These are phyloP conservation scores for Poeciliopsis prolifica DNA, from an alignment of 2,113 vertebrate species.

Conservation along the genomic window DNA sequence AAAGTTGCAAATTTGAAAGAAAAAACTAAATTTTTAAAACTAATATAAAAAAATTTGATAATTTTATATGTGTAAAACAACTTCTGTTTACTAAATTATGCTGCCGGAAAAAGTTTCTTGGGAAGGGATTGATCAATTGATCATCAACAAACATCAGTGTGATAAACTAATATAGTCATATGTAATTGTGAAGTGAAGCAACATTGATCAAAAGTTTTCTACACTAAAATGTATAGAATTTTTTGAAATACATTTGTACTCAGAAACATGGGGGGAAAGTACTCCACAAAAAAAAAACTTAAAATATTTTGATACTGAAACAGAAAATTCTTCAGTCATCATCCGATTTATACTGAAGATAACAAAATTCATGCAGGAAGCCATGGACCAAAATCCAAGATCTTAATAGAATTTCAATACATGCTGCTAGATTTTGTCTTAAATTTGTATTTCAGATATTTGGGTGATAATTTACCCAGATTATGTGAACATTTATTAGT, in stretches of 20 bases:
- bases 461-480: neutral
- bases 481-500: neutral
- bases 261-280: too few relatives aligned
- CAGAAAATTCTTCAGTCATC: too few relatives aligned
- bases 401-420: neutral
- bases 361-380: neutral
- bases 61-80: neutral
- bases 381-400: too few relatives aligned
- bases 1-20: neutral
- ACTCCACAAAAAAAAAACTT: too few relatives aligned
- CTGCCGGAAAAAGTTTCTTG: neutral
- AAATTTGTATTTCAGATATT: neutral
- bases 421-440: neutral
- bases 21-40: neutral
- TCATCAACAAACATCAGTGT: too few relatives aligned
- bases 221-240: neutral
- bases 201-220: neutral
- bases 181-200: too few relatives aligned
- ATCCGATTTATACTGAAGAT: neutral
- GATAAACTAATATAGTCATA: too few relatives aligned
- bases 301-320: too few relatives aligned
- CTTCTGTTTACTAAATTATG: too few relatives aligned
- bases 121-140: neutral
- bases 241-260: neutral
- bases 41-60: neutral